These are phyloP conservation scores for Setophaga petechia DNA, from an alignment of 2,113 vertebrate genomes.

Conservation along the genomic window DNA sequence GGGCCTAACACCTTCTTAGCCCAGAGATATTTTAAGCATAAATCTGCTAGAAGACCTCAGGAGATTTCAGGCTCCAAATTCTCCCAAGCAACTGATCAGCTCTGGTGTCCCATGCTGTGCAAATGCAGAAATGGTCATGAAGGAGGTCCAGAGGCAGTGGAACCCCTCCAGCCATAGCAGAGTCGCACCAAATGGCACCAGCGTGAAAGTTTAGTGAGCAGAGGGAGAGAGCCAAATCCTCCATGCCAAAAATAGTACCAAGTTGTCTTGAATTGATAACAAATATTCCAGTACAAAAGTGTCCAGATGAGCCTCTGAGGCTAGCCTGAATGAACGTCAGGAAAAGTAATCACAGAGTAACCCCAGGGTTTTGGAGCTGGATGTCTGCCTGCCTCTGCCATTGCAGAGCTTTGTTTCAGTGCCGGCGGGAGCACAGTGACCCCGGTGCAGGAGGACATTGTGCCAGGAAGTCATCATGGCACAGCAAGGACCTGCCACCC, in stretches of 20 bases:
- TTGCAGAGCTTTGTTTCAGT: background rate
- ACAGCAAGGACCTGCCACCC: background rate
- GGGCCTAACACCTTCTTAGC: conserved; percentile 42
- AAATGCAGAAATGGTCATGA: background rate
- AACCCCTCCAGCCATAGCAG: fast-evolving
- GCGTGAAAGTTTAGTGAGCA: background rate
- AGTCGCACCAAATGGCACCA: background rate
- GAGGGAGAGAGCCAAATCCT: background rate
- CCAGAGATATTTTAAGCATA: conserved; percentile 28
- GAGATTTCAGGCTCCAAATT: background rate
- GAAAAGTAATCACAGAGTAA: background rate
- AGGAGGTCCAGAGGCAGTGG: background rate
- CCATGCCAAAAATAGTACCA: background rate
- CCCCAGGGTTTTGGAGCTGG: background rate
- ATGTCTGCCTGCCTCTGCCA: background rate
- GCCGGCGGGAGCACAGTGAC: background rate
- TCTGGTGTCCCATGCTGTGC: background rate
- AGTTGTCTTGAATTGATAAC: background rate
- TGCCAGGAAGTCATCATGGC: background rate
- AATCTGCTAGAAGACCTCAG: background rate
- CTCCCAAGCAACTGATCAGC: background rate
- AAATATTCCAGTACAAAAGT: background rate
- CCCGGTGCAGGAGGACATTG: background rate
- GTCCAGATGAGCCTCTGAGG: background rate
- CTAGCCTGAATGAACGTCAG: background rate